phyloP scores from a whole-genome alignment of 1,140 invertebrate species.

The Mactra quadrangularis region DNA sequence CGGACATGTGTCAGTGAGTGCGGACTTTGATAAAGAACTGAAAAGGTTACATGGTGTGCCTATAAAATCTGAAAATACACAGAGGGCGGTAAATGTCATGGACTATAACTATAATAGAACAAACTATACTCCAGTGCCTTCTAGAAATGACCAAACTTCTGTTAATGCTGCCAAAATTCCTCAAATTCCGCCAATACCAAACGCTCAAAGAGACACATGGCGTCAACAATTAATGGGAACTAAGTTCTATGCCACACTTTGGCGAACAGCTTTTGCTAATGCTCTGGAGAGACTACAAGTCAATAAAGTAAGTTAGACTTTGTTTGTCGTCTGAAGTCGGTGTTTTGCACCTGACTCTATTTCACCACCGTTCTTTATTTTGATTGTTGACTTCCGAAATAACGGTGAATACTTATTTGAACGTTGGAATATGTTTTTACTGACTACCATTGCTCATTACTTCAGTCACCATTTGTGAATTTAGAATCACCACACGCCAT shows the following conservation, averaged over 20 bases:
- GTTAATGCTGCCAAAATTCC: background rate
- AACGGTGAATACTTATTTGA: too few relatives aligned
- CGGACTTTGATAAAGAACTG: background rate
- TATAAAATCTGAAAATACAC: too few relatives aligned
- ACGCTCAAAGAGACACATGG: background rate
- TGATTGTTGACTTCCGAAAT: too few relatives aligned
- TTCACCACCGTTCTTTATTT: too few relatives aligned
- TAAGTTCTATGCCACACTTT: slow-evolving; percentile 21
- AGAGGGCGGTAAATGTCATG: too few relatives aligned
- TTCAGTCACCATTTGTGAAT: too few relatives aligned
- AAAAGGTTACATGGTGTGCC: background rate
- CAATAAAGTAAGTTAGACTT: slow-evolving; percentile 15
- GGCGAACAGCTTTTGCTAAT: slow-evolving; percentile 28
- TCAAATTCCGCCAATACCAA: background rate
- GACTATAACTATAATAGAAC: too few relatives aligned
- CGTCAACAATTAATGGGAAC: background rate
- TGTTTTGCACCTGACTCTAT: too few relatives aligned
- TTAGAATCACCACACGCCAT: too few relatives aligned
- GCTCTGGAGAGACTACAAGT: slow-evolving; percentile 39
- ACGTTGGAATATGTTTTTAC: too few relatives aligned
- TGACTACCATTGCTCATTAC: too few relatives aligned
- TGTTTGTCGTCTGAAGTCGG: too few relatives aligned
- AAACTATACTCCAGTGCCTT: background rate
- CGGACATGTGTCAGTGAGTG: background rate
- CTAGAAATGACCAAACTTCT: background rate